Conservation (phyloP, 1,140 invertebrate genomes). For the Orussus abietinus region DNA sequence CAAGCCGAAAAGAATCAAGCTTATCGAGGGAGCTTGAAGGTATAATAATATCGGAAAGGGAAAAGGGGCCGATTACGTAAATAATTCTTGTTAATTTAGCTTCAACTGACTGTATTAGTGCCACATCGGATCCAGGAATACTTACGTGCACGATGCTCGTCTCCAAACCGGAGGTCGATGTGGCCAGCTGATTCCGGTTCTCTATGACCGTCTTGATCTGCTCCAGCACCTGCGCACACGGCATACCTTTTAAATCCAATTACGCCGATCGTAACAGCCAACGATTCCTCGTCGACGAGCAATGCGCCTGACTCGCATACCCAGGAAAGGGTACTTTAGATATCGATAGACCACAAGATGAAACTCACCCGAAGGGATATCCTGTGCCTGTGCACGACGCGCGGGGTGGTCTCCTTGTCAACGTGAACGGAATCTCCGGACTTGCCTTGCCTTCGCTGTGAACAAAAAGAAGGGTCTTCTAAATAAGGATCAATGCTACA, state of each 20-base stretch:
- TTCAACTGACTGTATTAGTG: no score
- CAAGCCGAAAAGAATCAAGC: no score
- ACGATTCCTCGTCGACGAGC: no score
- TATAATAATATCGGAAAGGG: constrained; percentile 3
- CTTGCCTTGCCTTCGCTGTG: constrained; percentile 42
- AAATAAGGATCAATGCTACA: no score
- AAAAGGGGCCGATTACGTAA: constrained; percentile 4
- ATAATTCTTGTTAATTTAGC: neutral
- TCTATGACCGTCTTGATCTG: constrained; percentile 53
- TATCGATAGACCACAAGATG: neutral
- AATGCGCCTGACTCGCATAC: no score
- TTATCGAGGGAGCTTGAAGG: no score
- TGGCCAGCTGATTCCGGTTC: constrained; percentile 45
- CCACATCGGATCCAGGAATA: no score
- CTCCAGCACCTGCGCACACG: constrained; percentile 44
- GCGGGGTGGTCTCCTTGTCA: constrained; percentile 37
- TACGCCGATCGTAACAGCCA: no score
- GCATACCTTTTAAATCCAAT: no score
- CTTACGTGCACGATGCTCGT: constrained; percentile 34
- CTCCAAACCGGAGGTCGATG: constrained; percentile 30
- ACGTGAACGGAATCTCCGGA: constrained; percentile 37
- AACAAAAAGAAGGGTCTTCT: constrained; percentile 26
- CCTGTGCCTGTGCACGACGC: constrained; percentile 37
- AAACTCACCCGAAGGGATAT: constrained; percentile 44
- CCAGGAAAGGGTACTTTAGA: no score